Conservation (phyloP, 2,888 invertebrate genomes). For the Phymatocera aterrima region DNA sequence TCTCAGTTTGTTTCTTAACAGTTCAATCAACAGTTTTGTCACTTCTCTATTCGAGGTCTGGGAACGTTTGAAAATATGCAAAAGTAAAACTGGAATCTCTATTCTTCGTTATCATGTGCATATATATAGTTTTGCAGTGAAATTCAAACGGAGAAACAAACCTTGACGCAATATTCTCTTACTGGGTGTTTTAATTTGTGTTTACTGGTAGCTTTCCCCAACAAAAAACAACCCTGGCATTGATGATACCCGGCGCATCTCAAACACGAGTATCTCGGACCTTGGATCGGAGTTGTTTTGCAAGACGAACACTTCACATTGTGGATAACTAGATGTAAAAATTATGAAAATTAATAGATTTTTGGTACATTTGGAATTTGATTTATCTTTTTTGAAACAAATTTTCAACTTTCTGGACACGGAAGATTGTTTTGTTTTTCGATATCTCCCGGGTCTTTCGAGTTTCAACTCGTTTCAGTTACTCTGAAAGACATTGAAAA, state of each 20-base stretch:
- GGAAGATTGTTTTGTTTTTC: too few relatives aligned
- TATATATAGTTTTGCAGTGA: too few relatives aligned
- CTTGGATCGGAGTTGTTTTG: constrained; percentile 78
- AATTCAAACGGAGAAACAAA: constrained; percentile 55
- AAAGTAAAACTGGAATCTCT: too few relatives aligned
- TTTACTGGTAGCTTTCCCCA: constrained; percentile 77
- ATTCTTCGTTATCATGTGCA: too few relatives aligned
- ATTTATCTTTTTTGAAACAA: constrained; percentile 1
- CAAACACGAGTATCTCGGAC: constrained; percentile 81
- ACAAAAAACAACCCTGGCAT: constrained; percentile 83
- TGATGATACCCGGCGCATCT: constrained; percentile 81
- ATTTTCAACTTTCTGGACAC: neutral
- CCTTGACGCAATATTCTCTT: constrained; percentile 80
- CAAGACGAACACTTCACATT: constrained; percentile 80
- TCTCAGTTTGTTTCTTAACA: constrained; percentile 71
- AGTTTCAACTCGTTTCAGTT: too few relatives aligned
- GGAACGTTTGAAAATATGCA: constrained; percentile 45
- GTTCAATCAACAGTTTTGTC: constrained; percentile 69
- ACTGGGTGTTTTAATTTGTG: constrained; percentile 83
- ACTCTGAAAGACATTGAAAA: too few relatives aligned
- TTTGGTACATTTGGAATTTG: neutral
- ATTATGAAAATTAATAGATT: constrained; percentile 37
- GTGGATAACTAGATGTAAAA: constrained; percentile 75
- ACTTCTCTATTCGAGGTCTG: constrained; percentile 70
- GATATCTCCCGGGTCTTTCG: too few relatives aligned